Evolutionary conservation across 2,797 vertebrate genomes (phyloP).

Genomic region (Craterocephalus amniculus): DNA sequence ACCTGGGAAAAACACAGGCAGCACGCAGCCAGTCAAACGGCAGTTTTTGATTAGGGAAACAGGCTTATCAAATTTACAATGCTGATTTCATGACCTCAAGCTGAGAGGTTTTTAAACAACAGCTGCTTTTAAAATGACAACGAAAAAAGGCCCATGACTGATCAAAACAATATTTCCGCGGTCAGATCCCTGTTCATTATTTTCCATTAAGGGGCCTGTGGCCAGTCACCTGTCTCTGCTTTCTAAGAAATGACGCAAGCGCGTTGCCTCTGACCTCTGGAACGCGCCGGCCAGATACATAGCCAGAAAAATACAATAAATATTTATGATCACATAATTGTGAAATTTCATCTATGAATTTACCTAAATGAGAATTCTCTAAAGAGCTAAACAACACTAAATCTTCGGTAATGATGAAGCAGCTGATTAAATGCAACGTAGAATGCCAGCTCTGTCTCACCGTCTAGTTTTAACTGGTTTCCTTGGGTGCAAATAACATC

Average conservation of each 20-base stretch:
- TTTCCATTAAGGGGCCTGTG: constrained; percentile 29
- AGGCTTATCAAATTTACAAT: constrained; percentile 68
- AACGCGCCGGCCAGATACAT: constrained; percentile 27
- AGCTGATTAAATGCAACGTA: constrained; percentile 34
- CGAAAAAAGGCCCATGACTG: constrained; percentile 28
- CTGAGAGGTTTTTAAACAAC: constrained; percentile 53
- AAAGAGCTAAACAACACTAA: not conserved
- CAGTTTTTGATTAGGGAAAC: constrained; percentile 56
- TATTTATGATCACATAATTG: constrained; percentile 17
- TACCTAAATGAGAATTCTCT: not conserved
- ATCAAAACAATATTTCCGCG: constrained; percentile 56
- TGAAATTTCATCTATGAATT: constrained; percentile 14
- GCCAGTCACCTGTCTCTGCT: constrained; percentile 61
- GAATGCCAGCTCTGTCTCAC: constrained; percentile 38
- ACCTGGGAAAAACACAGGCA: constrained; percentile 35
- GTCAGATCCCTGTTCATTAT: constrained; percentile 36
- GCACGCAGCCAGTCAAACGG: constrained; percentile 53
- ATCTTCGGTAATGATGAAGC: constrained; percentile 31
- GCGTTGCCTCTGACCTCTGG: constrained; percentile 35
- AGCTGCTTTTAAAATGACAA: constrained; percentile 57
- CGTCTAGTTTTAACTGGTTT: constrained; percentile 49
- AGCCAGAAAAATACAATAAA: constrained; percentile 29
- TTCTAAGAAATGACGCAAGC: constrained; percentile 37
- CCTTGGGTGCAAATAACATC: constrained; percentile 55
- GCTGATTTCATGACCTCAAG: constrained; percentile 66